Evolutionary conservation across 2,113 vertebrate species (phyloP), one percentile per base, ranked within the genome.

Genomic region (Grammomys dolichurus): DNA sequence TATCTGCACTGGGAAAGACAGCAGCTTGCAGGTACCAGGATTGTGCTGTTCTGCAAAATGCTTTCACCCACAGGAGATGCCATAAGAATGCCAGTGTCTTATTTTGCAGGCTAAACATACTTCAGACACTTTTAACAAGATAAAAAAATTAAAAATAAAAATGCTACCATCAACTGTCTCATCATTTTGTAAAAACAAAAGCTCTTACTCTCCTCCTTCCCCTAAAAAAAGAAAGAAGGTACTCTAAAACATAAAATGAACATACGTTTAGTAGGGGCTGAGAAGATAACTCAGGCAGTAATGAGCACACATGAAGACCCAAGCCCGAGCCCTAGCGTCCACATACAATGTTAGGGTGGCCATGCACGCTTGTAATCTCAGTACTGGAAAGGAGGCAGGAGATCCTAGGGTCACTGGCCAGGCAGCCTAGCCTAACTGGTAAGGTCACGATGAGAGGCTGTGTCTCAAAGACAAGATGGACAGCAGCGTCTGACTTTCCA

Each of bases 101-200:
- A 76, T 43, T 75, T 89, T 89, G 40, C 43, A 77, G 85, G 43
- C 31, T 51, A 82, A 82, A 69, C 89, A 26, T 46, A 84, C 84
- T 94, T 85, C 60, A 76, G 94, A 33, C 63, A 92, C 81, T 31
- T 67, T 81, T 92, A 94, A 76, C 46, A 80, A 91, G 72, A 70
- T n/a, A 76, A 94, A 10, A 77, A 88, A 48, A 54, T 5, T 5
- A 51, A 19, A 78, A 90, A 40, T 43, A 40, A 75, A 90, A 90
- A 88, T 46, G 63, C 13, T 60, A 85, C 9, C 67, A 72, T 67
- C 85, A 28, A 11, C 70, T 54, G 31, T 58, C 60, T 51, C 78
- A 46, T 67, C 31, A n/a, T 24, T 87, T 33, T 40, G 20, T 72
- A 72, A 87, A 72, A 93, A 69, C 11, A 67, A 17, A 89, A 87